These are phyloP conservation scores for Passerculus sandwichensis DNA, from an alignment of 2,797 vertebrate genomes.

Conservation along the genomic window DNA sequence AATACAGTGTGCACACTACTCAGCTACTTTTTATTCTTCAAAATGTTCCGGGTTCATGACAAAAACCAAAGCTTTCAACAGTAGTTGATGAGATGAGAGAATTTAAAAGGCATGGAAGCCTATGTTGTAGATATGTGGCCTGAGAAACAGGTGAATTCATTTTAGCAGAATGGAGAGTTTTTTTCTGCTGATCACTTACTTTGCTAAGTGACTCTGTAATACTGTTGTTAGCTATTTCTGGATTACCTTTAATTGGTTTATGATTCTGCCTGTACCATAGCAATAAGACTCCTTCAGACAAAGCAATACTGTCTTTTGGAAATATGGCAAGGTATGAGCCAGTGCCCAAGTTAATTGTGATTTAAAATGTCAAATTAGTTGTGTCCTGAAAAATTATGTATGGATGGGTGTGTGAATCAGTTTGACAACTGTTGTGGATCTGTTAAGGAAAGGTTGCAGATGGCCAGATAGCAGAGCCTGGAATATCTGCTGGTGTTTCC, in stretches of 20 bases:
- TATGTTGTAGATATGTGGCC: rapidly evolving
- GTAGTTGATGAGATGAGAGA: not conserved
- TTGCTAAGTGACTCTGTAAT: not conserved
- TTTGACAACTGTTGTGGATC: not conserved
- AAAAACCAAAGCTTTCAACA: not conserved
- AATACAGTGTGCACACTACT: not conserved
- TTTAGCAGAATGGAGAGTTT: not conserved
- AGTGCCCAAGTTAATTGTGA: not conserved
- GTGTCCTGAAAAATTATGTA: not conserved
- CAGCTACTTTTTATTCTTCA: not conserved
- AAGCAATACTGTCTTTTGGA: not conserved
- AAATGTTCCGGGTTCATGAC: not conserved
- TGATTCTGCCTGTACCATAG: not conserved
- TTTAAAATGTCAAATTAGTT: not conserved
- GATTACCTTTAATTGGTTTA: not conserved
- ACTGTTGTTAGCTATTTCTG: not conserved
- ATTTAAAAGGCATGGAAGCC: not conserved
- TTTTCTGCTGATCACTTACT: not conserved
- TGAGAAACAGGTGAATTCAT: not conserved
- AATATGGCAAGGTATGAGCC: not conserved
- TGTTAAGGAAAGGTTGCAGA: not conserved
- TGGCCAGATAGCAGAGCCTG: not conserved
- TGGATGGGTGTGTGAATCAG: not conserved
- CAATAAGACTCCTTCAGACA: not conserved
- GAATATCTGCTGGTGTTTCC: not conserved